Conservation (phyloP, 2,113 vertebrate species). For the Lepus europaeus region DNA sequence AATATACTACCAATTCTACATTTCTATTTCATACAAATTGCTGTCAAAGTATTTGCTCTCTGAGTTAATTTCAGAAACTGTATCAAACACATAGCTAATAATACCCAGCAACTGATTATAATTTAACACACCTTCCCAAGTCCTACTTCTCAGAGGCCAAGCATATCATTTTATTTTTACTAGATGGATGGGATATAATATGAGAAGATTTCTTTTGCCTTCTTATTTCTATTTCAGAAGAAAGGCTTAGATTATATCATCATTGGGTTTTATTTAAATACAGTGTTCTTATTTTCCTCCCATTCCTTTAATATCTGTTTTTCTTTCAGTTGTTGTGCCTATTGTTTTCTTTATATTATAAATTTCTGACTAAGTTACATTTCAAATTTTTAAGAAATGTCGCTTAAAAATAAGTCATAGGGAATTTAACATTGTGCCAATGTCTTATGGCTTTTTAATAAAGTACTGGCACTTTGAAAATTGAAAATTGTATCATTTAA, state of each 20-base stretch:
- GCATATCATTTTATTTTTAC: background rate
- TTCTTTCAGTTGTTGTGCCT: background rate
- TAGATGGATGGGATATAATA: too few species aligned
- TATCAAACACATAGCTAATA: background rate
- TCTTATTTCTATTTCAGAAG: background rate
- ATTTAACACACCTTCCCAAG: slow-evolving; percentile 17
- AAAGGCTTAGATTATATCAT: background rate
- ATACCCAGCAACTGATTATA: slow-evolving; percentile 23
- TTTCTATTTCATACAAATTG: slow-evolving; percentile 39
- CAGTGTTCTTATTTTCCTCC: background rate
- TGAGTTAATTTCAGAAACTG: background rate
- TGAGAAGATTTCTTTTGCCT: background rate
- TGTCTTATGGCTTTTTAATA: background rate
- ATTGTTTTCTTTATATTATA: background rate
- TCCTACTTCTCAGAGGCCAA: background rate
- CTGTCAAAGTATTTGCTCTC: slow-evolving; percentile 47
- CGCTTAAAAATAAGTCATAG: background rate
- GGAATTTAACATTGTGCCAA: background rate
- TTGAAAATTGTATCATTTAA: background rate
- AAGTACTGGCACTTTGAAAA: background rate
- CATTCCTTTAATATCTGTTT: background rate
- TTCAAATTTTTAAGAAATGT: too few species aligned
- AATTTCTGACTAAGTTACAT: background rate
- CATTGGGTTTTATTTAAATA: background rate
- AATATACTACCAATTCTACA: background rate